Evolutionary conservation across 1,140 invertebrate species (phyloP).

Genomic region (Battus philenor): DNA sequence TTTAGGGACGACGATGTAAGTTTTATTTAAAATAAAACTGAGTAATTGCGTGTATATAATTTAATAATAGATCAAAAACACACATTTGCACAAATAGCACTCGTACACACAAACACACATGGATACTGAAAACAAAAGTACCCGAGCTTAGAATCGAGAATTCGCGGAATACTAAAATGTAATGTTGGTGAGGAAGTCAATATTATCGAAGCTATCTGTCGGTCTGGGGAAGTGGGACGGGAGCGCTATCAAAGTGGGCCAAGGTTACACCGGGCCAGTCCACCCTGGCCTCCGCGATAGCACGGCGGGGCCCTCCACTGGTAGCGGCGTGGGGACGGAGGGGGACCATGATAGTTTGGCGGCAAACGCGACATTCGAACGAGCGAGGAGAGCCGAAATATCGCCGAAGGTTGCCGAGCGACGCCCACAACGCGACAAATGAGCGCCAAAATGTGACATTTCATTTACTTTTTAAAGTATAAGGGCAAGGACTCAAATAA

Average conservation of each 20-base stretch:
- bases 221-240: slow-evolving; percentile 32
- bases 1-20: too few species aligned
- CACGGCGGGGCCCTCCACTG: slow-evolving; percentile 23
- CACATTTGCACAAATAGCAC: not conserved
- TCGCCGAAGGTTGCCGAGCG: slow-evolving; percentile 30
- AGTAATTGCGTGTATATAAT: too few species aligned
- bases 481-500: too few species aligned
- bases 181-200: slow-evolving; percentile 37
- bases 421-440: slow-evolving; percentile 1
- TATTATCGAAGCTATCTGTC: slow-evolving; percentile 40
- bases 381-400: slow-evolving; percentile 28
- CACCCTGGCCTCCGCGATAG: slow-evolving; percentile 42
- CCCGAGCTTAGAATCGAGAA: not conserved
- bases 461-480: not conserved
- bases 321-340: slow-evolving; percentile 8
- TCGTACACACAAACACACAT: not conserved
- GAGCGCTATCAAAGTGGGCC: slow-evolving; percentile 37
- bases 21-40: too few species aligned
- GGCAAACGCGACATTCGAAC: not conserved
- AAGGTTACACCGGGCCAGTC: slow-evolving; percentile 30
- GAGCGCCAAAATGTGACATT: slow-evolving; percentile 5
- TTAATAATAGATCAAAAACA: too few species aligned
- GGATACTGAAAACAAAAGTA: slow-evolving; percentile 2
- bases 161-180: slow-evolving; percentile 5
- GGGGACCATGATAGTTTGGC: slow-evolving; percentile 23